A percentile compares a stretch with the other conserved stretches of the same genome.
Conservation (phyloP, 2,797 vertebrate genomes). For the Catamblyrhynchus diadema region DNA sequence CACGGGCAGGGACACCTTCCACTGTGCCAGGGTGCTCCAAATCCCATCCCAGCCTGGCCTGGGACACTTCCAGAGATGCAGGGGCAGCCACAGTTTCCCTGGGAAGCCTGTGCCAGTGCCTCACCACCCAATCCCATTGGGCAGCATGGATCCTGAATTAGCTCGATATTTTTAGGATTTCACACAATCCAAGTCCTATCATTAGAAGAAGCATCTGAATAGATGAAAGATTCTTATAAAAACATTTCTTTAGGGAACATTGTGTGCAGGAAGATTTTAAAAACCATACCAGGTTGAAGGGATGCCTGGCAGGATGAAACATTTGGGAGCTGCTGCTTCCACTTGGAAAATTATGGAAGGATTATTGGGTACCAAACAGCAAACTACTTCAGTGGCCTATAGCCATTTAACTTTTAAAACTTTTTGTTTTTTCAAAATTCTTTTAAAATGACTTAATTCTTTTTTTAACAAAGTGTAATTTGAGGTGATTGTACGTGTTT, state of each 20-base stretch:
- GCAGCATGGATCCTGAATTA: background rate
- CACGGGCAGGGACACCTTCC: background rate
- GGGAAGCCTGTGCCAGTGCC: background rate
- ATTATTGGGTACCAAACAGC: background rate
- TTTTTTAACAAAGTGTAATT: background rate
- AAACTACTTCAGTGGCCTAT: background rate
- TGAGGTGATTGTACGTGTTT: background rate
- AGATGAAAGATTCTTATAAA: background rate
- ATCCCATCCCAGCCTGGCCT: background rate
- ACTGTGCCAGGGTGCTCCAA: background rate
- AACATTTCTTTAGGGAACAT: background rate
- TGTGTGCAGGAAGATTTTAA: background rate
- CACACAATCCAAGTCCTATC: background rate
- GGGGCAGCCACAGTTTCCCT: background rate
- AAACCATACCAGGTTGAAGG: background rate
- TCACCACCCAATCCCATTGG: background rate
- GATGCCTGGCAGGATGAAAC: background rate
- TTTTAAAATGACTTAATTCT: background rate
- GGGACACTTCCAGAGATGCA: background rate
- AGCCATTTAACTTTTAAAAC: background rate
- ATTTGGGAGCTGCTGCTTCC: background rate
- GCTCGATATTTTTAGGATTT: background rate
- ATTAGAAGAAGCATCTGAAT: background rate
- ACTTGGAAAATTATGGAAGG: background rate
- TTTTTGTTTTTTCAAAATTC: background rate